phyloP scores from a whole-genome alignment of 2,888 invertebrate genomes.

The Oscheius sp. region DNA sequence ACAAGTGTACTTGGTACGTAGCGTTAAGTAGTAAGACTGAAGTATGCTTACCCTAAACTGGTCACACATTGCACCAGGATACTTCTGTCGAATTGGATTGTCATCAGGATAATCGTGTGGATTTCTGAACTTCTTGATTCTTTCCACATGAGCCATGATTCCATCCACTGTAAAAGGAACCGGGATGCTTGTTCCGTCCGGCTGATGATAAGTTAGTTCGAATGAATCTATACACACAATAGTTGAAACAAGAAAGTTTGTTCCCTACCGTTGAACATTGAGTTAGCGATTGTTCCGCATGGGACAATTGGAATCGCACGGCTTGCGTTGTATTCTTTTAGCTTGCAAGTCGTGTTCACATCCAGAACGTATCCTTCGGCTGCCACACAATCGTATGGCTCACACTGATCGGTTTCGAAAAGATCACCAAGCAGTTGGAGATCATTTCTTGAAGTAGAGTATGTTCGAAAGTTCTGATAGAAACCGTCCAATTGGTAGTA shows the following conservation, averaged over 20 bases:
- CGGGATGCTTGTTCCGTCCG: not conserved
- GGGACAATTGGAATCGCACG: slow-evolving; percentile 83
- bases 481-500: slow-evolving; percentile 97
- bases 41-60: slow-evolving; percentile 5
- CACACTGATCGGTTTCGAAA: slow-evolving; percentile 76
- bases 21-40: not conserved
- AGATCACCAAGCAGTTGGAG: slow-evolving; percentile 82
- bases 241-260: not conserved
- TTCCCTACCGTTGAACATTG: slow-evolving; percentile 88
- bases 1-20: too few relatives aligned
- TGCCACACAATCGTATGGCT: slow-evolving; percentile 47
- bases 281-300: slow-evolving; percentile 98
- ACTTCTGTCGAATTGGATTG: not conserved
- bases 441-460: slow-evolving; percentile 92
- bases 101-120: slow-evolving; percentile 76
- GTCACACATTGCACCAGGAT: not conserved
- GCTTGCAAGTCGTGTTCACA: not conserved
- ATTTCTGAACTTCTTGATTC: slow-evolving; percentile 90
- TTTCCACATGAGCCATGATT: slow-evolving; percentile 96
- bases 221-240: slow-evolving; percentile 26
- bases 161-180: slow-evolving; percentile 28
- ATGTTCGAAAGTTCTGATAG: slow-evolving; percentile 97
- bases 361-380: not conserved
- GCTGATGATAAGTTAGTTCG: slow-evolving; percentile 11
- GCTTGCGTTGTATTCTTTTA: not conserved